phyloP scores from a whole-genome alignment of 2,113 vertebrate species.

The Colistium nudipinnis region DNA sequence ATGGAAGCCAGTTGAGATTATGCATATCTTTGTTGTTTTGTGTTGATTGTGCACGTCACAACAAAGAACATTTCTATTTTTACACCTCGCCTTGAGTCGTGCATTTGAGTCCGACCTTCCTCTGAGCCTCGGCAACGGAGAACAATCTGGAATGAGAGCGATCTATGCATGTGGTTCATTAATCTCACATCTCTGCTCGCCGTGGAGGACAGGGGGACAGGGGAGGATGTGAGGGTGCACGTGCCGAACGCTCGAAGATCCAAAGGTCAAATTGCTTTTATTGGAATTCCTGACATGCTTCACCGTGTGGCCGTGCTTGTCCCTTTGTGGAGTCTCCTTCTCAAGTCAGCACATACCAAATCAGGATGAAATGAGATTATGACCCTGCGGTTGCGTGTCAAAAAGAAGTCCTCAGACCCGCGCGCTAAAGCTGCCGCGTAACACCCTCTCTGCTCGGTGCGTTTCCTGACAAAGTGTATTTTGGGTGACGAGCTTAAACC shows the following conservation, averaged over 20 bases:
- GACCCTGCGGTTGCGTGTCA: not conserved
- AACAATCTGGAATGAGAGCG: not conserved
- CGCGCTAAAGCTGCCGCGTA: conserved; percentile 17
- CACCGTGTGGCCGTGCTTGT: conserved; percentile 46
- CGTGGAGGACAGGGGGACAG: conserved; percentile 26
- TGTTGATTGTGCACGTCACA: too few species aligned
- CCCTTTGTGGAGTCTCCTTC: conserved; percentile 48
- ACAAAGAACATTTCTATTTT: too few species aligned
- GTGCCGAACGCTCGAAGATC: conserved; percentile 46
- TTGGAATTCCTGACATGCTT: conserved; percentile 65
- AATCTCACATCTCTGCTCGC: conserved; percentile 14
- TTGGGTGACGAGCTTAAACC: conserved; percentile 22
- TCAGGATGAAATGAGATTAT: conserved; percentile 47
- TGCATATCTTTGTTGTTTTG: too few species aligned
- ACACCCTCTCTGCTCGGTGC: not conserved
- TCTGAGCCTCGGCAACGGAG: not conserved
- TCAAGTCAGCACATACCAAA: conserved; percentile 50
- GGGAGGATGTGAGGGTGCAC: conserved; percentile 18
- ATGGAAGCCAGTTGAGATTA: too few species aligned
- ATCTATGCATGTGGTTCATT: conserved; percentile 1
- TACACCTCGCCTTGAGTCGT: too few species aligned
- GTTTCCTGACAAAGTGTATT: conserved; percentile 19
- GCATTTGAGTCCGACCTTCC: too few species aligned
- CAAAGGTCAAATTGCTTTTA: conserved; percentile 70
- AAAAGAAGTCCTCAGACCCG: conserved; percentile 19